Conservation (phyloP, 2,888 invertebrate genomes). For the Scrobipalpa costella region DNA sequence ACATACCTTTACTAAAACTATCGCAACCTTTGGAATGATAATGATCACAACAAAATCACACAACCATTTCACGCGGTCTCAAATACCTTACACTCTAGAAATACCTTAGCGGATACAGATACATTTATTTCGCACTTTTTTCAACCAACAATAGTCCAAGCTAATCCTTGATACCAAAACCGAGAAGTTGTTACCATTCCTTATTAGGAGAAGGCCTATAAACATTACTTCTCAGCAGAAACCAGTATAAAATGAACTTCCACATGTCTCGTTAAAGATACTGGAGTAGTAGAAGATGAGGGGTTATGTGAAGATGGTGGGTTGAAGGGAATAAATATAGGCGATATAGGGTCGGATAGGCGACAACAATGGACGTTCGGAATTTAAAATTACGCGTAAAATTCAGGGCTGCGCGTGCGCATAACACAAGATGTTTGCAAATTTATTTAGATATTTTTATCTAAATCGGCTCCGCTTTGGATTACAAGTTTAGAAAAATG, state of each 20-base stretch:
- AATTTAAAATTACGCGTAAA: constrained; percentile 72
- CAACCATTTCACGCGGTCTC: constrained; percentile 19
- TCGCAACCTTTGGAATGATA: constrained; percentile 2
- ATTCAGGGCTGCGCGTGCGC: constrained; percentile 53
- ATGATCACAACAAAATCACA: constrained; percentile 11
- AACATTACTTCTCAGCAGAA: constrained; percentile 38
- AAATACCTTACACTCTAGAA: constrained; percentile 23
- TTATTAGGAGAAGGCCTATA: constrained; percentile 56
- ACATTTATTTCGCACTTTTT: constrained; percentile 28
- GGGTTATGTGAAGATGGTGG: constrained; percentile 29
- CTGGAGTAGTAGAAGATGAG: background rate
- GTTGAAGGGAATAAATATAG: constrained; percentile 58
- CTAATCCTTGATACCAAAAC: constrained; percentile 43
- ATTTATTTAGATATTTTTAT: too few species aligned
- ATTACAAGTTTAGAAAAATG: too few species aligned
- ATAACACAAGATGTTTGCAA: background rate
- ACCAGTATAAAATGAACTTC: constrained; percentile 42
- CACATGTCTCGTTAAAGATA: constrained; percentile 14
- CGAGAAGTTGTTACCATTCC: constrained; percentile 46
- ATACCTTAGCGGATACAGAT: constrained; percentile 18
- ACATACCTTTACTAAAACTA: background rate
- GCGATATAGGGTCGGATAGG: constrained; percentile 65
- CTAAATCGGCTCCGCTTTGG: too few species aligned
- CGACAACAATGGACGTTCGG: constrained; percentile 68
- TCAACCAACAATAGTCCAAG: constrained; percentile 23